Base-by-base conservation (phyloP, 2,797 vertebrate genomes). In the Xyrichtys novacula region DNA sequence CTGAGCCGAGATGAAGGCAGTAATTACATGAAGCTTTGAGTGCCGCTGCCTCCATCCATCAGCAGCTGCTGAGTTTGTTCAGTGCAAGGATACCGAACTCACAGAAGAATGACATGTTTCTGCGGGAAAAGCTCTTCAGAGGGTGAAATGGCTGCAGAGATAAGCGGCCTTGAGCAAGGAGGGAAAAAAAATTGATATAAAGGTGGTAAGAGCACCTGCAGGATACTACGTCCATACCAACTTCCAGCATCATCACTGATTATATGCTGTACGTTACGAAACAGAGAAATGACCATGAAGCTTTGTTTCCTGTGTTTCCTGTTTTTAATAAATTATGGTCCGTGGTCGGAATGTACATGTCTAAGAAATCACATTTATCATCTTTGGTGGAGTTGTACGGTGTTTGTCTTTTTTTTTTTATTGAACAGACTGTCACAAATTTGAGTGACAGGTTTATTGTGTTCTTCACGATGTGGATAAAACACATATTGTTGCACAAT, bases 1-100 rank as follows among this genome's bases (percentile, higher is more conserved):
- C 36, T 34, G 17, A 38, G 15, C 64, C 31, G 62, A 68, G 46
- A 52, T 50, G 72, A 60, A 48, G 71, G 78, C 65, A 25, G 76
- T 69, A 66, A 84, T 78, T 65, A 63, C 56, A 76, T 11, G 31
- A 47, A 48, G 52, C 22, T 49, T 52, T 20, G 55, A 44, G 42
- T 38, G 47, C 40, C 17, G 52, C 36, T 31, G 31, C 47, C 29
- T 31, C 28, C 16, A 22, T 34, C 38, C 15, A 39, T 43, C 47
- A n/a, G 34, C 47, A n/a, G 34, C 57, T 54, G 15, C 16, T 53
- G 9, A 34, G 32, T 34, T 34, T 34, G 32, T 34, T 34, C 32
- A 11, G 8, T 8, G 39, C 39, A 19, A 23, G 49, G 43, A 17
- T 23, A 50, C 10, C 49, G 9, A 17, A 17, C 11, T 26, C 25